phyloP scores from a whole-genome alignment of 2,888 invertebrate genomes.

The Neoitamus cyanurus region DNA sequence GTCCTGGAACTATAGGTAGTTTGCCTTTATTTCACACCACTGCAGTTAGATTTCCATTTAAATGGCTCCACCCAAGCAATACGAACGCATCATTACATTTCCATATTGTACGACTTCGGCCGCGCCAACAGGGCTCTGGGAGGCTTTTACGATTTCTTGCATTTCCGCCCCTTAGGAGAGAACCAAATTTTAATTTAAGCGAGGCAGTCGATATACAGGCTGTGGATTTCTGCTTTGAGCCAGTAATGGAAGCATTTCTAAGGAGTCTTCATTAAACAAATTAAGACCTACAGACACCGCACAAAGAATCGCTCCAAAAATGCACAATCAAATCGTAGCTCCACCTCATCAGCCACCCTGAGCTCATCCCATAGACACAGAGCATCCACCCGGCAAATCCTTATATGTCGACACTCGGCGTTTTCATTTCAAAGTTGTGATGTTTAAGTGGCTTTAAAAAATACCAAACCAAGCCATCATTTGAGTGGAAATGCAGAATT shows the following conservation, averaged over 20 bases:
- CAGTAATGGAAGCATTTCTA: too few species aligned
- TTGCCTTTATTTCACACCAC: not conserved
- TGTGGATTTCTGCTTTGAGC: not conserved
- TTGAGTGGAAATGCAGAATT: slow-evolving; percentile 35
- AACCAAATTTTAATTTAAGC: not conserved
- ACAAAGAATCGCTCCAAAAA: not conserved
- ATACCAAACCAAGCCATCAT: slow-evolving; percentile 24
- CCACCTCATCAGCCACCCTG: not conserved
- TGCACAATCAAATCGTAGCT: not conserved
- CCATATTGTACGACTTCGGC: not conserved
- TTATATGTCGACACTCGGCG: not conserved
- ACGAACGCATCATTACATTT: not conserved
- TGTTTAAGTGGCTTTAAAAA: slow-evolving; percentile 38
- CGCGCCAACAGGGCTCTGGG: not conserved
- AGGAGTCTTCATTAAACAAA: not conserved
- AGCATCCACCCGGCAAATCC: not conserved
- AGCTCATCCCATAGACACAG: not conserved
- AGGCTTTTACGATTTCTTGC: not conserved
- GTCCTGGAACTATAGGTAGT: not conserved
- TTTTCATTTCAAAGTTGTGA: slow-evolving; percentile 30
- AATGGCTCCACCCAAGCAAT: not conserved
- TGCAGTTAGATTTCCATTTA: slow-evolving; percentile 30
- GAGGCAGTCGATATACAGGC: too few species aligned
- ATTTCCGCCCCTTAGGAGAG: not conserved
- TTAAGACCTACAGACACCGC: not conserved